These are phyloP conservation scores for Hypsopygia costalis DNA, from an alignment of 2,888 invertebrate genomes.

Conservation along the genomic window DNA sequence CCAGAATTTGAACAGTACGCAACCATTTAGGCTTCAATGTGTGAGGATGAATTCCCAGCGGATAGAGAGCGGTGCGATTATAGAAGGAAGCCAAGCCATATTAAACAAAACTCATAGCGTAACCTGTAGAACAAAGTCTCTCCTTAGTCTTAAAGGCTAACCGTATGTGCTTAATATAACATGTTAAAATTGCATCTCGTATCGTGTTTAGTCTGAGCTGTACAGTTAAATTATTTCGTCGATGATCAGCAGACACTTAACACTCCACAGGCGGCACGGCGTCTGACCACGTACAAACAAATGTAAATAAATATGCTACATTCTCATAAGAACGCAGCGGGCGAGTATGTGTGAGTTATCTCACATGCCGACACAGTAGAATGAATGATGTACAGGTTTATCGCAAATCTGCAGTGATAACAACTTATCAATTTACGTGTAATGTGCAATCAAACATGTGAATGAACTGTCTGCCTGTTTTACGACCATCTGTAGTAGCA, in stretches of 20 bases:
- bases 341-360: slow-evolving; percentile 3
- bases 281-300: slow-evolving; percentile 37
- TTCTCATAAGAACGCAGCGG: not conserved
- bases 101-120: too few species aligned
- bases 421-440: not conserved
- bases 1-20: too few species aligned
- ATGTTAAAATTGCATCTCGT: slow-evolving; percentile 4
- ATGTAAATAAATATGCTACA: slow-evolving; percentile 8
- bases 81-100: too few species aligned
- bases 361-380: not conserved
- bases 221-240: slow-evolving; percentile 32
- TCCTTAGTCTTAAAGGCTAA: too few species aligned
- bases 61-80: too few species aligned
- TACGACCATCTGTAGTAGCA: too few species aligned
- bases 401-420: not conserved
- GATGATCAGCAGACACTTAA: slow-evolving; percentile 33
- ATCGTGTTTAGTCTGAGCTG: slow-evolving; percentile 35
- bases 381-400: not conserved
- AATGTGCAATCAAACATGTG: too few species aligned
- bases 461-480: too few species aligned
- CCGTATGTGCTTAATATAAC: too few species aligned
- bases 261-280: slow-evolving; percentile 30
- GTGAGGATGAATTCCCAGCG: too few species aligned
- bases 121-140: too few species aligned
- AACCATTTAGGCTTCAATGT: too few species aligned